Conservation (phyloP, 2,797 vertebrate genomes). For the Syngnathus rostellatus region DNA sequence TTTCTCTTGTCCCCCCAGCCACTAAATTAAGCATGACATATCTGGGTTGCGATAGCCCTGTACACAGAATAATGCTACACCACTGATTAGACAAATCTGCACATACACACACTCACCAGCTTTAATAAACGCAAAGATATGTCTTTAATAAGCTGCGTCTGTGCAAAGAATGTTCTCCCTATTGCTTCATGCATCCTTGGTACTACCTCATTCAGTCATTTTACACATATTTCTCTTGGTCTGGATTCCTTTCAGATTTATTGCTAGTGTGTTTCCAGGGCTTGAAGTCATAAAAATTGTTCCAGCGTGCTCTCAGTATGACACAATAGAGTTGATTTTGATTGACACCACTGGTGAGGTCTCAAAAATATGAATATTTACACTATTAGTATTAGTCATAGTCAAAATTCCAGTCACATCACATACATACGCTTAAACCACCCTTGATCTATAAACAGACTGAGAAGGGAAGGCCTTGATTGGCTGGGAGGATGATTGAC, state of each 20-base stretch:
- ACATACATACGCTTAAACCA: slow-evolving; percentile 68
- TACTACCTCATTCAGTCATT: slow-evolving; percentile 24
- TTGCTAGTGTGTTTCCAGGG: slow-evolving; percentile 37
- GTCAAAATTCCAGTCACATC: slow-evolving; percentile 72
- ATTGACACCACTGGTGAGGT: slow-evolving; percentile 59
- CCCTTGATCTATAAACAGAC: slow-evolving; percentile 74
- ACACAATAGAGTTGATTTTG: slow-evolving; percentile 53
- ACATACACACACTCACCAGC: slow-evolving; percentile 13
- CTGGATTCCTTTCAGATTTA: slow-evolving; percentile 17
- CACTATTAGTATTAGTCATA: slow-evolving; percentile 72
- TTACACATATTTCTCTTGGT: slow-evolving; percentile 28
- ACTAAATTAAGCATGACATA: slow-evolving; percentile 69
- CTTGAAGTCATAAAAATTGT: slow-evolving; percentile 34
- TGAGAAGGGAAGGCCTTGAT: slow-evolving; percentile 63
- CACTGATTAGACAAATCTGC: slow-evolving; percentile 20
- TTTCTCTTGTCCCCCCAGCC: slow-evolving; percentile 50
- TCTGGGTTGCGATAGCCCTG: slow-evolving; percentile 64
- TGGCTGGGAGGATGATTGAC: slow-evolving; percentile 69
- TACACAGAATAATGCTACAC: slow-evolving; percentile 27
- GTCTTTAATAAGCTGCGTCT: slow-evolving; percentile 31
- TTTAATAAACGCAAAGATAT: slow-evolving; percentile 11
- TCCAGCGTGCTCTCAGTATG: slow-evolving; percentile 18
- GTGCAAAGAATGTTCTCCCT: slow-evolving; percentile 19
- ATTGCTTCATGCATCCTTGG: slow-evolving; percentile 19
- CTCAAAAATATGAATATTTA: slow-evolving; percentile 66